Conservation (phyloP, 2,888 invertebrate genomes). For the Actias luna region DNA sequence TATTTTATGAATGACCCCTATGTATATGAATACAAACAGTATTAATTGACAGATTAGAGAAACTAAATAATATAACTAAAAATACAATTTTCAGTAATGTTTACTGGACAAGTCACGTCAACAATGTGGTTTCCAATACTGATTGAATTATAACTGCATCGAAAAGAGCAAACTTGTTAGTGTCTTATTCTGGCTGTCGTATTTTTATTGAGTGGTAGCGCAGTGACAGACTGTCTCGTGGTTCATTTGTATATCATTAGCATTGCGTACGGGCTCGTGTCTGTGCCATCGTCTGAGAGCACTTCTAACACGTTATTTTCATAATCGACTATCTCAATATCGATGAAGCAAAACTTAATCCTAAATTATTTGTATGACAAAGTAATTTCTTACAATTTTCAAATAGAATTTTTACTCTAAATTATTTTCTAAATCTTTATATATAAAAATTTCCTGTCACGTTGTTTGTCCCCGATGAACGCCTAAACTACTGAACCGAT, state of each 20-base stretch:
- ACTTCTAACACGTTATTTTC: slow-evolving; percentile 58
- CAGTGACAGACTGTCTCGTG: slow-evolving; percentile 36
- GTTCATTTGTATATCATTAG: slow-evolving; percentile 64
- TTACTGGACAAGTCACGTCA: background rate
- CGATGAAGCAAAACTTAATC: slow-evolving; percentile 27
- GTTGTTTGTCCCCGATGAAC: no score
- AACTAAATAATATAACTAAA: background rate
- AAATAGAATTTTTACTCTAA: no score
- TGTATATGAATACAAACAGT: no score
- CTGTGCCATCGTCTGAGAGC: slow-evolving; percentile 27
- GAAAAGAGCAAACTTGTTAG: slow-evolving; percentile 12
- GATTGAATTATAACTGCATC: slow-evolving; percentile 10
- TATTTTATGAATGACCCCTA: no score
- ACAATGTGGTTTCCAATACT: background rate
- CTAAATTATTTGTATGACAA: background rate
- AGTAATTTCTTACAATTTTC: background rate
- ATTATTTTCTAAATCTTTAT: no score
- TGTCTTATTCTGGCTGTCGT: slow-evolving; percentile 5
- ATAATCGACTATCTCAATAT: slow-evolving; percentile 55
- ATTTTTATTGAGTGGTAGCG: slow-evolving; percentile 20
- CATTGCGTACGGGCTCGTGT: slow-evolving; percentile 31
- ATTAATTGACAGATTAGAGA: no score
- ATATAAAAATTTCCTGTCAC: no score
- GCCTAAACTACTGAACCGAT: no score
- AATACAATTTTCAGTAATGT: background rate